Conservation (phyloP, 2,888 invertebrate genomes). For the Cheilosia soror region DNA sequence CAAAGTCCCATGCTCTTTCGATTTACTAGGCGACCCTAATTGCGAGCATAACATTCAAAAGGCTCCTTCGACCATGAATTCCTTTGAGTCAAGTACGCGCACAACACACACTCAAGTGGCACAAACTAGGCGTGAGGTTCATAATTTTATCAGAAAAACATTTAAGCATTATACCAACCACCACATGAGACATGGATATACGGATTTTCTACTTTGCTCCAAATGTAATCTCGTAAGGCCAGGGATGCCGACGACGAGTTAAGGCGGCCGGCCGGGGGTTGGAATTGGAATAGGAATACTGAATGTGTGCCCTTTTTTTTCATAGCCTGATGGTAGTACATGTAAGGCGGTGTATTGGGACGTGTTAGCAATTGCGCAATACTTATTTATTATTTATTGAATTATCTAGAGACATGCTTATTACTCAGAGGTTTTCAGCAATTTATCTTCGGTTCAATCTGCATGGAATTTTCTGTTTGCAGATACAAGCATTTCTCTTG, state of each 20-base stretch:
- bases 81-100: constrained; percentile 38
- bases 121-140: constrained; percentile 38
- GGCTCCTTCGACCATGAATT: constrained; percentile 49
- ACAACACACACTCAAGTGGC: constrained; percentile 10
- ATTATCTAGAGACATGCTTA: constrained; percentile 73
- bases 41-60: constrained; percentile 31
- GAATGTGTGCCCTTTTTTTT: not conserved
- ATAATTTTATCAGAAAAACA: constrained; percentile 61
- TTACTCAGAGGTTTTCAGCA: constrained; percentile 65
- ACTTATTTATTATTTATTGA: constrained; percentile 73
- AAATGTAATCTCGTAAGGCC: constrained; percentile 27
- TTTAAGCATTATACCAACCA: constrained; percentile 33
- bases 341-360: constrained; percentile 41
- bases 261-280: not conserved
- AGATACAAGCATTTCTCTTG: constrained; percentile 58
- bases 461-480: constrained; percentile 62
- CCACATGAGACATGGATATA: constrained; percentile 38
- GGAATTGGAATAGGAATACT: not conserved
- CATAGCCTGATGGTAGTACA: constrained; percentile 5
- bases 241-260: not conserved
- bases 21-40: constrained; percentile 44
- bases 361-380: constrained; percentile 68
- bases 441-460: constrained; percentile 68
- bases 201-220: constrained; percentile 27
- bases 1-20: not conserved